Conservation (phyloP, 2,888 invertebrate species). For the Lumbricus terrestris region DNA sequence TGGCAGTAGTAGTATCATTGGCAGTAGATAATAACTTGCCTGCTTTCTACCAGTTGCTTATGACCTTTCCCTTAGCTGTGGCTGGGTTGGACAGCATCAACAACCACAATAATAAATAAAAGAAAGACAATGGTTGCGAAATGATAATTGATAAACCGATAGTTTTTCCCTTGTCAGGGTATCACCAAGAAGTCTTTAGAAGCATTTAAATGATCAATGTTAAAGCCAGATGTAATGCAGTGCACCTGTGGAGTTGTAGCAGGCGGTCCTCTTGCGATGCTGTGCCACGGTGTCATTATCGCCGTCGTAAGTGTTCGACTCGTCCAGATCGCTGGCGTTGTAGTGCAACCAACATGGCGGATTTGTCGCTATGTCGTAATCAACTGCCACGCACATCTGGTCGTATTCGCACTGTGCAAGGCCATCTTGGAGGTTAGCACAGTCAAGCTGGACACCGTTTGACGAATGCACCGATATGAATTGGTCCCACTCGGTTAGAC, state of each 20-base stretch:
- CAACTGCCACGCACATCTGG: not conserved
- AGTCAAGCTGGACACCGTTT: not conserved
- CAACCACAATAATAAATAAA: too few relatives aligned
- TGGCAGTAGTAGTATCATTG: too few relatives aligned
- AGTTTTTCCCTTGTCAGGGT: too few relatives aligned
- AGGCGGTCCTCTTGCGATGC: not conserved
- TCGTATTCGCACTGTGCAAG: not conserved
- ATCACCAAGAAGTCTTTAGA: too few relatives aligned
- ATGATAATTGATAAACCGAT: too few relatives aligned
- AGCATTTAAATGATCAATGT: too few relatives aligned
- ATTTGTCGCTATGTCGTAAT: not conserved
- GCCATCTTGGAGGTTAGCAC: not conserved
- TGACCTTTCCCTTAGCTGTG: too few relatives aligned
- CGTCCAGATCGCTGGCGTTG: not conserved
- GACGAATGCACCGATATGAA: not conserved
- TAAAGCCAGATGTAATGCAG: too few relatives aligned
- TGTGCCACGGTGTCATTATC: not conserved
- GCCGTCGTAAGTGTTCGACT: not conserved
- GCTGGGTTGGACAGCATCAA: too few relatives aligned
- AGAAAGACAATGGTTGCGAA: too few relatives aligned
- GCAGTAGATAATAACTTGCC: too few relatives aligned
- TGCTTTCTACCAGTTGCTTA: too few relatives aligned
- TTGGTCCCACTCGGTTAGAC: not conserved
- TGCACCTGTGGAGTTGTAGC: not conserved
- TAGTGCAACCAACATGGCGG: not conserved